phyloP scores from a whole-genome alignment of 2,113 vertebrate genomes.

The Ptyas mucosa region DNA sequence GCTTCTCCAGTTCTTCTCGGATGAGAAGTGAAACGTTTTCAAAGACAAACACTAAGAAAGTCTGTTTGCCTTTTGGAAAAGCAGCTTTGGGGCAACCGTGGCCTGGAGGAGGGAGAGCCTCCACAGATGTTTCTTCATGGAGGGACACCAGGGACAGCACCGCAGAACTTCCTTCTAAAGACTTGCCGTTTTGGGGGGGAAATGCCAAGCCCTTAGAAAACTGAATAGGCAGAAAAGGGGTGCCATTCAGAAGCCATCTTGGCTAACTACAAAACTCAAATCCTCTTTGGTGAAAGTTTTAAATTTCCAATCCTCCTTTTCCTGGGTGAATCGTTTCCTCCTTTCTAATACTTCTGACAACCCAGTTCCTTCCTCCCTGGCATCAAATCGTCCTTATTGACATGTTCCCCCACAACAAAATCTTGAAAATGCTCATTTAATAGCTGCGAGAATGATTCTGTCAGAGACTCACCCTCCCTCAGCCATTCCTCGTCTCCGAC shows the following conservation, averaged over 20 bases:
- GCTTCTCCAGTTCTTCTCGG: too few relatives aligned
- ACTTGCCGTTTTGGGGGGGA: background rate
- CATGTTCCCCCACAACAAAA: background rate
- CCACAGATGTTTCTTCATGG: background rate
- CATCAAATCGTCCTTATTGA: background rate
- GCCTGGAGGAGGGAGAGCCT: background rate
- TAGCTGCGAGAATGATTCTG: background rate
- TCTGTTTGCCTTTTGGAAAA: too few relatives aligned
- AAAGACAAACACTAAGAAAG: too few relatives aligned
- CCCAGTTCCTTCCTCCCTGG: background rate
- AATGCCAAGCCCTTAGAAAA: background rate
- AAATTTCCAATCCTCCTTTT: background rate
- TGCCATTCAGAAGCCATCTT: too few relatives aligned
- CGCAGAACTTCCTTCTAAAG: too few relatives aligned
- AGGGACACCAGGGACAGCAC: background rate
- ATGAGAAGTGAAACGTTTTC: too few relatives aligned
- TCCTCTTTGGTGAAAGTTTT: background rate
- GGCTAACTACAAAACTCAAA: background rate
- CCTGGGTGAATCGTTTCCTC: background rate
- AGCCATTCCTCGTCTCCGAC: background rate
- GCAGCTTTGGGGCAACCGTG: too few relatives aligned
- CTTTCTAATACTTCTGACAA: background rate
- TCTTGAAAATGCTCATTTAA: constrained; percentile 4
- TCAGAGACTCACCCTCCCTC: background rate
- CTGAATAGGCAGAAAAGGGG: too few relatives aligned